Base-by-base conservation (phyloP, 2,113 vertebrate genomes). In the Mola mola region DNA sequence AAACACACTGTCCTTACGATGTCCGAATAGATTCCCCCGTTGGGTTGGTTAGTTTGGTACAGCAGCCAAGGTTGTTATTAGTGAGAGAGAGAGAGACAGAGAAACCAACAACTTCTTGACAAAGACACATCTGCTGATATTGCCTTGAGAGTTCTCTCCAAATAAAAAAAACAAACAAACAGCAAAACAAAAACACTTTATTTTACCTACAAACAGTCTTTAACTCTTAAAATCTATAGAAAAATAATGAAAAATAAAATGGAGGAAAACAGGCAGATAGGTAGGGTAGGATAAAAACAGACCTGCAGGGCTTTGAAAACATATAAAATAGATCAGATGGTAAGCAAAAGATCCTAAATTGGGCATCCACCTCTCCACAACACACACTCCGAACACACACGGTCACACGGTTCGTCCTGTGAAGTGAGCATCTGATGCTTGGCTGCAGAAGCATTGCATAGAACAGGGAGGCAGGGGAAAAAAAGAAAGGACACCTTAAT, bases 391-490 rank as follows among this genome's bases (percentile, higher is more conserved):
- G 15, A 25, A 58, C 56, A 52, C 59, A 55, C 33, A 37, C 24
- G 41, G 12, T 42, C 57, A 50, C 53, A 51, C 56, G 46, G 8
- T 8, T 59, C 53, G 46, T 75, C 66, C 41, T 88, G 66, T 87
- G 69, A 83, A 86, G 79, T 74, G 47, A 63, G 65, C 53, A 73
- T 88, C 79, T 73, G 70, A 84, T 56, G 49, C 28, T 82, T 88
- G 78, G 88, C 82, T 76, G 36, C 61, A 53, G 46, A 49, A 62
- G 7, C 21, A 20, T 56, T 78, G 6, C 60, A 47, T 19, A 46
- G 41, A 72, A 66, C 34, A 47, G 56, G 15, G 57, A 77, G 64
- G 42, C 42, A 61, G 21, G 67, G 24, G 28, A 31, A 58, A 71
- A 63, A 57, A 37, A 67, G 37, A 69, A 57, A 72, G 71, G 69